Evolutionary conservation across 2,797 vertebrate genomes (phyloP), one percentile per base, ranked within the genome.

Genomic region (Danionella dracula): DNA sequence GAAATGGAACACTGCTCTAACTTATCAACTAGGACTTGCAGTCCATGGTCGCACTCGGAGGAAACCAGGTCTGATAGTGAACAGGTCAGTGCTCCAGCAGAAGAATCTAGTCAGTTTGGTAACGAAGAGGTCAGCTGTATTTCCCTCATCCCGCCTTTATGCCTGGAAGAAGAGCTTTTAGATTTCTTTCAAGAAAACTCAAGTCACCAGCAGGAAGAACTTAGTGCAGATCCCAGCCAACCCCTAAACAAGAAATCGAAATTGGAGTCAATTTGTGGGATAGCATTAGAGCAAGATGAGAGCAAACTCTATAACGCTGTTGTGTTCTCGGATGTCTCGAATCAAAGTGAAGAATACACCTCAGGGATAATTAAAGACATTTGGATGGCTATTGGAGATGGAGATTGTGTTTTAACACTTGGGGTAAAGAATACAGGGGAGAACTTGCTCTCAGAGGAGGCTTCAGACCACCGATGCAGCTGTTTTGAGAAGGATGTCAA

Each of bases 1-100:
- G 96, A 99, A 92, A 96, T 93, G 55, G 97, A 98, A 94, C 95
- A 97, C 88, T 99, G 95, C 94, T 99, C 97, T 76, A 99, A 96
- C 86, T 90, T 99, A 85, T 99, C 97, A 79, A 99, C 97, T 1
- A 91, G 97, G 88, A 99, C 96, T 66, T 99, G 97, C 88, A 99
- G 97, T 85, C 96, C 97, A 5, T 99, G 95, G 96, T 99, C 96
- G 69, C 95, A 99, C 84, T 99, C 97, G 0, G 97, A 99, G 86
- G 96, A 98, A 90, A 96, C 94, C 15, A 93, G 96, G 73, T 99
- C 97, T 11, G 96, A 99, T 85, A 98, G 94, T 16, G 97, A 98
- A 88, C 92, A 93, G 72, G 84, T 92, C 67, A 90, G 85, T 70
- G 84, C 90, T 85, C 93, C 83, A 20, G 83, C 90, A 54, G 96